Evolutionary conservation across 2,113 vertebrate genomes (phyloP), one percentile per base, ranked within the genome.

Genomic region (Bothrops jararaca): DNA sequence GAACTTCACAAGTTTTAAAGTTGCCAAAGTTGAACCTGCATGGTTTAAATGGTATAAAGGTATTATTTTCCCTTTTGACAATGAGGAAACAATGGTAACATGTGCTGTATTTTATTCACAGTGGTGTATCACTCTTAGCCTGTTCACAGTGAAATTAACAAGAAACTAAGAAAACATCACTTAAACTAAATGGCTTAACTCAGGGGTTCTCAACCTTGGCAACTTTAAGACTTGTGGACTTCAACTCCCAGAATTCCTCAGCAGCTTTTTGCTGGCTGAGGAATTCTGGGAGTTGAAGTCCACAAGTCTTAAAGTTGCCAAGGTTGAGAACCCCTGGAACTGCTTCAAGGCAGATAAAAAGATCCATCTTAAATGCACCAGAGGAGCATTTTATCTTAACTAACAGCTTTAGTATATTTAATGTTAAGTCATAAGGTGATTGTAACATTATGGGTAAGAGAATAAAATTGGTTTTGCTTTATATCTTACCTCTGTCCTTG

Each of bases 81-180:
- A 34, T 85, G 58, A 85, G 52, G 39, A 45, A 87, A 91, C 85
- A 93, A 13, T n/a, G 86, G 9, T 95, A 39, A 92, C 93, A 91
- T 2, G 11, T 0, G 15, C 50, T 90, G 1, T 0, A 0, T 26
- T 64, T 92, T 92, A 88, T 69, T 92, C 48, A 89, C 80, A 20
- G 13, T 29, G 23, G 11, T 86, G 15, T 90, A 34, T 60, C 88
- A 42, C 80, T 7, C 13, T 22, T 23, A 34, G 74, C 26, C 42
- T 60, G 12, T 20, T 20, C 54, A 86, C 13, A 60, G 11, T 45
- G 39, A 48, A 58, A 64, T 86, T 34, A 85, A 42, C 48, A 58
- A 53, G 5, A 80, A 48, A 64, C 50, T 48, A n/a, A 15, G 23
- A 52, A 86, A 90, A 29, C 64, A 54, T 86, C 80, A 1, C 85